These are phyloP conservation scores for Mercenaria mercenaria DNA, from an alignment of 1,140 invertebrate genomes.

Conservation along the genomic window DNA sequence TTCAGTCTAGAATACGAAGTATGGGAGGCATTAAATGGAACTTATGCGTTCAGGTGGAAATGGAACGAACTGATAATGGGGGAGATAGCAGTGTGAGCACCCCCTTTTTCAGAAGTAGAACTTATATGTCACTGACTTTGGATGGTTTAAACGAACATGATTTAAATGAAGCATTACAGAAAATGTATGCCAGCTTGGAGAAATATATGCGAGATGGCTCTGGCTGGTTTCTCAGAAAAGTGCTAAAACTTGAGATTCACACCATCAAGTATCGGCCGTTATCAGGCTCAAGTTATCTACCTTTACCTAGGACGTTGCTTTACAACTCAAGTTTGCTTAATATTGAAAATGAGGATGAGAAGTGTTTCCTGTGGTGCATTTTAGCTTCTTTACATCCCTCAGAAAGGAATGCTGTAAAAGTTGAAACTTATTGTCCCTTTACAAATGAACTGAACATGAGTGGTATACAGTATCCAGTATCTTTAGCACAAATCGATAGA, in stretches of 20 bases:
- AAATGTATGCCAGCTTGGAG: not conserved
- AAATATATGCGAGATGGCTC: conserved; percentile 20
- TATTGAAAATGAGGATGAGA: too few species aligned
- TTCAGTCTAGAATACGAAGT: not conserved
- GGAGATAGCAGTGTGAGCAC: not conserved
- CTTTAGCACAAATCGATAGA: not conserved
- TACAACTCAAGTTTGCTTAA: too few species aligned
- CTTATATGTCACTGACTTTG: not conserved
- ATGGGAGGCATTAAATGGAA: conserved; percentile 10
- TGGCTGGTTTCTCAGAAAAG: conserved; percentile 14
- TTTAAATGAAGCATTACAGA: conserved; percentile 33
- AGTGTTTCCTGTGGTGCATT: not conserved
- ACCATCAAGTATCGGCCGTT: not conserved
- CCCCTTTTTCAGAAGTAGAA: conserved; percentile 16
- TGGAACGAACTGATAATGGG: conserved; percentile 13
- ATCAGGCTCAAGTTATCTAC: not conserved
- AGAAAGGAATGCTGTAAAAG: too few species aligned
- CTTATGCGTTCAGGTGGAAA: conserved; percentile 33
- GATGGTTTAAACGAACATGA: not conserved
- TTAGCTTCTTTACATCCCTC: not conserved
- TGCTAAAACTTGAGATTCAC: conserved; percentile 30
- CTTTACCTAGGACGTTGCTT: too few species aligned
- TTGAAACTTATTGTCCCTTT: not conserved
- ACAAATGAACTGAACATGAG: not conserved
- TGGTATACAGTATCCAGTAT: too few species aligned